Conservation (phyloP, 1,140 invertebrate genomes). For the Solenopsis fugax region DNA sequence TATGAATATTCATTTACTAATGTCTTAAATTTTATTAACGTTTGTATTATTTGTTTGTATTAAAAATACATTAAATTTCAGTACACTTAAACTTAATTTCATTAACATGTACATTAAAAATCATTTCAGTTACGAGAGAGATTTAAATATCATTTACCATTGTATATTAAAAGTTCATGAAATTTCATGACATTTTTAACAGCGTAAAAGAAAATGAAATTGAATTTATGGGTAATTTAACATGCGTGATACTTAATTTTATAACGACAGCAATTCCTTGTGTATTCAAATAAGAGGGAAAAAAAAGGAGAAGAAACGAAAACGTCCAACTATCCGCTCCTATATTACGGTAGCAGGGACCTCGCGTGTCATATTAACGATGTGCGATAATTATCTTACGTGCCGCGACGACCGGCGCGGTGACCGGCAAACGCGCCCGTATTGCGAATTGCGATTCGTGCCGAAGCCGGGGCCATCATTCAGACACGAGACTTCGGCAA, state of each 20-base stretch:
- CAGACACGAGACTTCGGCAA: conserved; percentile 21
- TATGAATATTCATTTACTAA: too few relatives aligned
- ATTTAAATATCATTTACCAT: too few relatives aligned
- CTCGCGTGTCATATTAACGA: conserved; percentile 23
- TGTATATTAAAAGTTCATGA: too few relatives aligned
- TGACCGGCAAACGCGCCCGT: background rate
- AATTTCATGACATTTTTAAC: too few relatives aligned
- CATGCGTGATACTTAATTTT: background rate
- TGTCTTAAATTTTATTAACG: too few relatives aligned
- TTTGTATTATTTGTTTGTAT: too few relatives aligned
- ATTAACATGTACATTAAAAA: too few relatives aligned
- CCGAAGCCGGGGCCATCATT: conserved; percentile 7
- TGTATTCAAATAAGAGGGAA: background rate
- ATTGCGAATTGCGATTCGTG: background rate
- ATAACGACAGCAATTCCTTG: background rate
- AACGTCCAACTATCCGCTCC: background rate
- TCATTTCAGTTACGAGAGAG: too few relatives aligned
- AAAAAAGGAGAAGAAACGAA: background rate
- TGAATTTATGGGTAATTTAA: background rate
- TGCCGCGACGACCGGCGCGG: too few relatives aligned
- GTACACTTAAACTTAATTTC: too few relatives aligned
- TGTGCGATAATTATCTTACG: conserved; percentile 12
- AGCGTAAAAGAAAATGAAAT: background rate
- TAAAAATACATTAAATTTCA: too few relatives aligned
- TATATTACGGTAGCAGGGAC: background rate